Evolutionary conservation across 1,140 invertebrate genomes (phyloP).

Genomic region (Penaeus japonicus): DNA sequence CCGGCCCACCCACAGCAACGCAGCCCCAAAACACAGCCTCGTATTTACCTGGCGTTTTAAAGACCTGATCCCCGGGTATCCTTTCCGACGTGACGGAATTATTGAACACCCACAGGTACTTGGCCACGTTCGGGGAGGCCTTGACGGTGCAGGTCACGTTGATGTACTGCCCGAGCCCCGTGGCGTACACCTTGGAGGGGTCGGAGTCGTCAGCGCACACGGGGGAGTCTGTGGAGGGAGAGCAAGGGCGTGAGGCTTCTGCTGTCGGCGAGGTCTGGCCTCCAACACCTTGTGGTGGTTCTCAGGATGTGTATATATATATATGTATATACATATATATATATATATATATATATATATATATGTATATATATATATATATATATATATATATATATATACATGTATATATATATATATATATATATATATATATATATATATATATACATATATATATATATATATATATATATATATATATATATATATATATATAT

Average conservation of each 20-base stretch:
- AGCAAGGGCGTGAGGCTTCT: too few relatives aligned
- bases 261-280: neutral
- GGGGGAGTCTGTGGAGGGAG: conserved; percentile 11
- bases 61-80: conserved; percentile 35
- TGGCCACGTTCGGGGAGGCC: conserved; percentile 29
- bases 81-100: conserved; percentile 48
- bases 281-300: neutral
- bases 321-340: neutral
- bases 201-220: conserved; percentile 19
- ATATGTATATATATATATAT: neutral
- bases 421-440: too few relatives aligned
- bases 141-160: conserved; percentile 39
- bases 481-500: too few relatives aligned
- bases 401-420: too few relatives aligned
- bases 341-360: neutral
- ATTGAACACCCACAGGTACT: conserved; percentile 47
- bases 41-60: conserved; percentile 15
- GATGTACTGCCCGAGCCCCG: conserved; percentile 25
- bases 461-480: too few relatives aligned
- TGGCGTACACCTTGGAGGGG: conserved; percentile 27
- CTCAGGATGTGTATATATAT: neutral
- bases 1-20: neutral
- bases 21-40: neutral
- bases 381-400: neutral
- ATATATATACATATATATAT: too few relatives aligned